Conservation (phyloP, 1,140 invertebrate genomes). For the Maconellicoccus hirsutus region DNA sequence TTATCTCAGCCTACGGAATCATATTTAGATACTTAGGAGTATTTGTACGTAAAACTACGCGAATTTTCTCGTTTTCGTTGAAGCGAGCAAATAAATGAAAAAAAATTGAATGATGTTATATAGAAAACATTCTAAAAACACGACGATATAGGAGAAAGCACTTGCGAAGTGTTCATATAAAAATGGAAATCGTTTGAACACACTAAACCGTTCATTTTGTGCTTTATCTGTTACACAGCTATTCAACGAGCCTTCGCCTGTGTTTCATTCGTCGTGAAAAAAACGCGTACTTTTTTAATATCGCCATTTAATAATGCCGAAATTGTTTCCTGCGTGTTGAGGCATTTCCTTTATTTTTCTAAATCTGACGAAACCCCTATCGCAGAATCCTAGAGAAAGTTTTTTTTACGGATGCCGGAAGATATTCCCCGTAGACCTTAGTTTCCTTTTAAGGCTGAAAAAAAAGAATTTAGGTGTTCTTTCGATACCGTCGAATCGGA, state of each 20-base stretch:
- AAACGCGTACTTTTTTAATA: neutral
- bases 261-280: neutral
- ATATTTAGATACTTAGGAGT: too few species aligned
- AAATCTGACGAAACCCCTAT: too few species aligned
- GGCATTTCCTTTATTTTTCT: conserved; percentile 12
- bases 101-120: too few species aligned
- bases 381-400: too few species aligned
- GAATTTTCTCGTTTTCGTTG: neutral
- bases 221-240: neutral
- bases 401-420: too few species aligned
- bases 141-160: neutral
- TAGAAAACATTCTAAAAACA: neutral
- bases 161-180: neutral
- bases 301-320: conserved; percentile 12
- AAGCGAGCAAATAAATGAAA: neutral
- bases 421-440: too few species aligned
- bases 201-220: conserved; percentile 9
- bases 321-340: conserved; percentile 16
- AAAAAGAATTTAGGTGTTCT: too few species aligned
- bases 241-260: neutral
- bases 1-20: too few species aligned
- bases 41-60: too few species aligned
- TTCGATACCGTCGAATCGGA: too few species aligned
- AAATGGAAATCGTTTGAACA: neutral
- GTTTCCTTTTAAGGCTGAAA: too few species aligned